Base-by-base conservation (phyloP, 2,888 invertebrate species). In the Caenorhabditis drosophilae region DNA sequence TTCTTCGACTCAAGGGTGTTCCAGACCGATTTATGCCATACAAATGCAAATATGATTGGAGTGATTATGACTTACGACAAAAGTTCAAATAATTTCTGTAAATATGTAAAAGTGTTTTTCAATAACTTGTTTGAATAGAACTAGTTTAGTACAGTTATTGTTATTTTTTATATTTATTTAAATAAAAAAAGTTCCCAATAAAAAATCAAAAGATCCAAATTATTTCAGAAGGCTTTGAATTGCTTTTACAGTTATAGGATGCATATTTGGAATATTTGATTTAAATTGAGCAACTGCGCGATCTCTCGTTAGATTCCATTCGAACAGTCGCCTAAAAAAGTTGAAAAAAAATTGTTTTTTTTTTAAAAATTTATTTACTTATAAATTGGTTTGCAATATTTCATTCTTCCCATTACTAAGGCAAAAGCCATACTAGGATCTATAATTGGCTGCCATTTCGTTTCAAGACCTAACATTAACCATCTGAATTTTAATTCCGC, bases 321-420 rank as follows among this genome's bases (percentile, higher is more conserved):
- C 57, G 70, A 81, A 80, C 36, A 80, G 64, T 6, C 67, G 55
- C 47, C 79, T 79, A 64, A 57, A 72, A 54, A 4, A 11, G 7
- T 27, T n/a, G 23, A 4, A 31, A 42, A 12, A 22, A n/a, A 20
- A 44, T 53, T 15, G 15, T 27, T 27, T 22, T 27, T 18, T 26
- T 50, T 26, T 50, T 16, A 40, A n/a, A 40, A 9, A 20, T 15
- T 11, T 25, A 16, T 16, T 50, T 23, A 87, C 87, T 91, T 89
- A 85, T 92, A 94, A 47, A 94, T 87, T 4, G 93, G 92, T 27
- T 92, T 88, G 3, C 91, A 90, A 85, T 89, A 94, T 84, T 94
- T 93, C 91, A 93, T 91, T 56, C 94, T 88, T 27, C 93, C 93
- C 80, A 91, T 89, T 16, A 88, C 88, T 73, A 90, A 91, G 4